Base-by-base conservation (phyloP, 2,888 invertebrate genomes). In the Apantesis nais region DNA sequence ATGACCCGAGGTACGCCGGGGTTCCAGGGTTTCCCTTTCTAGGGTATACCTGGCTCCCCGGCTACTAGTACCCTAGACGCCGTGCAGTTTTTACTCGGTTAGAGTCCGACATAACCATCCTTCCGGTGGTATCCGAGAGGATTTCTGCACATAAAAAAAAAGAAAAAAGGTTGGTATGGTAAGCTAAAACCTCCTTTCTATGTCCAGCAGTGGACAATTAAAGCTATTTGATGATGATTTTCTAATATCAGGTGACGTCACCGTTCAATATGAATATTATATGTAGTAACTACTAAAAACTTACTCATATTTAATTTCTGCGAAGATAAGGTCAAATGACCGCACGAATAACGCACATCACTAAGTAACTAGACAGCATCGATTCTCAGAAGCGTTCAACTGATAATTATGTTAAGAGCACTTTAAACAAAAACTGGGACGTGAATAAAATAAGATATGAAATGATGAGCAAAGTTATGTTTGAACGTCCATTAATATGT, bases 251-350 rank as follows among this genome's bases (percentile, higher is more conserved):
- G 25, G 25, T 66, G 66, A 58, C n/a, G 14, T 66, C 55, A 39
- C 16, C 25, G 0, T 58, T 39, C 25, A 39, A 66, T 4, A 19
- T 39, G 12, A 12, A 58, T 29, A 41, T 41, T 29, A 22, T 29
- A 29, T 29, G 29, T 5, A 34, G 5, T 39, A 25, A 25, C 9
- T 25, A 55, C 37, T 39, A 22, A 39, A 52, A 29, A 41, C 66
- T 66, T 66, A 66, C 58, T 66, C 66, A 66, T 29, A 29, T 29
- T 29, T 8, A 58, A 58, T 37, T 66, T 66, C 58, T 29, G 58
- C 58, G 66, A 55, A 66, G 58, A 66, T 66, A 58, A 66, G 66
- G 66, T 66, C 66, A 66, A 41, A 66, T 58, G 29, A 71, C 75
- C 71, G 64, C 68, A 62, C 70, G 76, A 75, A 58, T 37, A 58